phyloP scores from a whole-genome alignment of 2,888 invertebrate species.

The Artemia sp. region DNA sequence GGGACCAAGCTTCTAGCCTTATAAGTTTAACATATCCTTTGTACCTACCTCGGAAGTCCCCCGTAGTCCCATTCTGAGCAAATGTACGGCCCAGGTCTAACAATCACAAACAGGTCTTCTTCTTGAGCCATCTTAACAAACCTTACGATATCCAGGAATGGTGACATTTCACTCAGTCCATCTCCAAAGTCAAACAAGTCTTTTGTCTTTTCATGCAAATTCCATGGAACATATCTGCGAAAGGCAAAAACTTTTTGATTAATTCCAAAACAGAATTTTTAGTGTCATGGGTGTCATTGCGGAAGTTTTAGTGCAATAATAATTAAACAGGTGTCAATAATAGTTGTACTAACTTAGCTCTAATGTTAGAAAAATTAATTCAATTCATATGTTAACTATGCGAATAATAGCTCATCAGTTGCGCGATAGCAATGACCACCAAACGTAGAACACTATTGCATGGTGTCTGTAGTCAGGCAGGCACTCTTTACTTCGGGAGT shows the following conservation, averaged over 20 bases:
- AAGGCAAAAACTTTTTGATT: neutral
- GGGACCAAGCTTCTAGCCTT: no score
- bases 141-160: slow-evolving; percentile 29
- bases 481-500: no score
- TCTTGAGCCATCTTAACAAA: slow-evolving; percentile 36
- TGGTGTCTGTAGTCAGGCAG: no score
- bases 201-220: slow-evolving; percentile 33
- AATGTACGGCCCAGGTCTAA: slow-evolving; percentile 40
- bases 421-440: no score
- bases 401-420: no score
- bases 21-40: neutral
- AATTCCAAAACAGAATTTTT: neutral
- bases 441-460: no score
- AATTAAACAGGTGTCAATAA: no score
- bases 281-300: no score
- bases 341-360: no score
- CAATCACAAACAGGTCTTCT: slow-evolving; percentile 36
- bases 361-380: no score
- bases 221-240: slow-evolving; percentile 33
- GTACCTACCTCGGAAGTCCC: slow-evolving; percentile 31
- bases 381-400: no score
- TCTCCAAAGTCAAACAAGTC: slow-evolving; percentile 32
- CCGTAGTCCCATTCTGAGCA: slow-evolving; percentile 41
- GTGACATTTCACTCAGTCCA: slow-evolving; percentile 29
- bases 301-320: no score